These are phyloP conservation scores for Kryptopterus vitreolus DNA, from an alignment of 2,797 vertebrate genomes.

Conservation along the genomic window DNA sequence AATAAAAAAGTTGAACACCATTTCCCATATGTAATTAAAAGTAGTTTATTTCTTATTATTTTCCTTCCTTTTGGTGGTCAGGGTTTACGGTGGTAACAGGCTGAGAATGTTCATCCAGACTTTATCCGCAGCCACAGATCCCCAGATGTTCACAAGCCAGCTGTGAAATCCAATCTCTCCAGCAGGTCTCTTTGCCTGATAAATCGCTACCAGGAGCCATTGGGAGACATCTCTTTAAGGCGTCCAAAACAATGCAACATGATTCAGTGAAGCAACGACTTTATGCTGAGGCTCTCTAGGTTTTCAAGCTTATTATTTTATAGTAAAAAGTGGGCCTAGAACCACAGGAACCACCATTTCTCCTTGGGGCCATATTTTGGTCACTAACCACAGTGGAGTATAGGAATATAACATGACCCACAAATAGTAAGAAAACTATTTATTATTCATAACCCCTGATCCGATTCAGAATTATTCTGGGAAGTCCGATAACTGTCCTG, in stretches of 20 bases:
- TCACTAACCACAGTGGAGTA: not conserved
- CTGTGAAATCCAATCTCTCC: not conserved
- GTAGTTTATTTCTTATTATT: not conserved
- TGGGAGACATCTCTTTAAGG: not conserved
- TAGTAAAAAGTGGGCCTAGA: not conserved
- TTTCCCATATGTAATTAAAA: not conserved
- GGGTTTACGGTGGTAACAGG: not conserved
- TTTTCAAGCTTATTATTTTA: not conserved
- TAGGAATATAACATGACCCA: not conserved
- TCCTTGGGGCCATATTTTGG: not conserved
- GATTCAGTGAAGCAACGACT: not conserved
- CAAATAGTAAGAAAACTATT: not conserved
- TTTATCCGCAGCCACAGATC: not conserved
- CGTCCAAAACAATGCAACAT: not conserved
- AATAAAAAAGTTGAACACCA: not conserved
- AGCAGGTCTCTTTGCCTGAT: not conserved
- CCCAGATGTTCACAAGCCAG: conserved; percentile 11
- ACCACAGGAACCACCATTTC: not conserved
- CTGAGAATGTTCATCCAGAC: not conserved
- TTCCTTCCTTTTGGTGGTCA: not conserved
- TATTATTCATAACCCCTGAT: not conserved
- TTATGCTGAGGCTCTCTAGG: not conserved
- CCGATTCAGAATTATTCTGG: not conserved
- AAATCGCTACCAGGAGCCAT: not conserved
- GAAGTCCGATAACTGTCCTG: not conserved